phyloP scores from a whole-genome alignment of 2,888 invertebrate genomes.

The Plutella xylostella region DNA sequence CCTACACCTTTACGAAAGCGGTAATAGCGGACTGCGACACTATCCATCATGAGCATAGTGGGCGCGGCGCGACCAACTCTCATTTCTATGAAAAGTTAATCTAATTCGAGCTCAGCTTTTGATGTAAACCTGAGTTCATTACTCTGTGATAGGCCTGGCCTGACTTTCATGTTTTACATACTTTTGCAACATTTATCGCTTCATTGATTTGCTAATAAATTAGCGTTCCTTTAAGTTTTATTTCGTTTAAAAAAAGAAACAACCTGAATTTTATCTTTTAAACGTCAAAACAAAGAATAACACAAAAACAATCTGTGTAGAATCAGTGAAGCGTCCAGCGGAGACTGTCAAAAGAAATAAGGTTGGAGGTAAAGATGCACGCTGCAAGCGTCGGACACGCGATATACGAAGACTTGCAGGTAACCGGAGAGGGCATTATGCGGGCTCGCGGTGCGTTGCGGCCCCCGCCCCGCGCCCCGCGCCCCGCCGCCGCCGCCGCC shows the following conservation, averaged over 20 bases:
- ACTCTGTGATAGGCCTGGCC: too few relatives aligned
- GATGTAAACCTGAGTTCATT: too few relatives aligned
- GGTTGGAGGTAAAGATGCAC: conserved; percentile 36
- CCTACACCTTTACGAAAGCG: not conserved
- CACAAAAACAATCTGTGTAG: conserved; percentile 30
- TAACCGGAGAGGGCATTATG: conserved; percentile 66
- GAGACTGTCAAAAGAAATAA: conserved; percentile 58
- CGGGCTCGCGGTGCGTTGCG: conserved; percentile 61
- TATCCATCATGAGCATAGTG: too few relatives aligned
- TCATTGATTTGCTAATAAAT: too few relatives aligned
- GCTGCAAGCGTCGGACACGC: conserved; percentile 39
- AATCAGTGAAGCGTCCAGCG: conserved; percentile 43
- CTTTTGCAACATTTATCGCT: too few relatives aligned
- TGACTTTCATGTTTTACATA: too few relatives aligned
- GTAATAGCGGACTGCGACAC: too few relatives aligned
- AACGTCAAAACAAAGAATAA: conserved; percentile 14
- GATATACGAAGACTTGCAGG: conserved; percentile 59
- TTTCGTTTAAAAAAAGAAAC: too few relatives aligned
- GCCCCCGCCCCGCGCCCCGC: conserved; percentile 19
- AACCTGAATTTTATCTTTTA: too few relatives aligned
- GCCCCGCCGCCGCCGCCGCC: conserved; percentile 16
- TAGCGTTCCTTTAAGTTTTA: too few relatives aligned
- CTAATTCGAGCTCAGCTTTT: not conserved
- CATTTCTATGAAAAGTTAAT: conserved; percentile 1
- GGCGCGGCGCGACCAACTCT: not conserved